Evolutionary conservation across 2,797 vertebrate species (phyloP).

Genomic region (Centroberyx gerrardi): DNA sequence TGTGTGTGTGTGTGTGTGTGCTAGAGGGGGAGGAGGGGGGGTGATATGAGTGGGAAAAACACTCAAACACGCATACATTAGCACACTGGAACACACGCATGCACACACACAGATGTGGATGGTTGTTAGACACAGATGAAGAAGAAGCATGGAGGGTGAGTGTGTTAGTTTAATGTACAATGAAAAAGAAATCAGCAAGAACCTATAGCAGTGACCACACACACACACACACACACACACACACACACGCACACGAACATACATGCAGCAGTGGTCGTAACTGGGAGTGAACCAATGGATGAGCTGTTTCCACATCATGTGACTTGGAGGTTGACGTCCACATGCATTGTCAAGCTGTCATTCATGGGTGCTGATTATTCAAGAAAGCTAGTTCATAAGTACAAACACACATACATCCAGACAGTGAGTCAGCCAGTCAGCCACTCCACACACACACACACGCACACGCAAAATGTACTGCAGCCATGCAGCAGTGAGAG

Average conservation of each 20-base stretch:
- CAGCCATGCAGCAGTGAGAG: conserved; percentile 66
- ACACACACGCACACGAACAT: conserved; percentile 5
- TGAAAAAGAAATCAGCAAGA: conserved; percentile 50
- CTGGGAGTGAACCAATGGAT: conserved; percentile 31
- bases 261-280: conserved; percentile 55
- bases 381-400: conserved; percentile 46
- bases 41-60: conserved; percentile 36
- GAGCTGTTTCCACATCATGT: conserved; percentile 38
- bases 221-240: conserved; percentile 24
- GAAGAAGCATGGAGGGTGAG: conserved; percentile 66
- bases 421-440: conserved; percentile 41
- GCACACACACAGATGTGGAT: conserved; percentile 47
- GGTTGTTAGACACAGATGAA: conserved; percentile 66
- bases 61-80: conserved; percentile 47
- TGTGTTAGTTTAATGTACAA: conserved; percentile 62
- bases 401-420: conserved; percentile 35
- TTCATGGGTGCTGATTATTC: conserved; percentile 58
- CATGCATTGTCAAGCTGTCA: conserved; percentile 69
- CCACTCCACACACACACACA: conserved; percentile 6
- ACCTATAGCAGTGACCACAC: conserved; percentile 65
- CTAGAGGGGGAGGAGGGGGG: conserved; percentile 12
- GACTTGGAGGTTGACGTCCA: conserved; percentile 45
- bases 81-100: conserved; percentile 57
- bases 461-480: conserved; percentile 37
- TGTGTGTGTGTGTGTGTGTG: conserved; percentile 40